A percentile compares a stretch with the other conserved stretches of the same genome.
phyloP scores from a whole-genome alignment of 2,797 vertebrate species.

The Crocidura indochinensis region DNA sequence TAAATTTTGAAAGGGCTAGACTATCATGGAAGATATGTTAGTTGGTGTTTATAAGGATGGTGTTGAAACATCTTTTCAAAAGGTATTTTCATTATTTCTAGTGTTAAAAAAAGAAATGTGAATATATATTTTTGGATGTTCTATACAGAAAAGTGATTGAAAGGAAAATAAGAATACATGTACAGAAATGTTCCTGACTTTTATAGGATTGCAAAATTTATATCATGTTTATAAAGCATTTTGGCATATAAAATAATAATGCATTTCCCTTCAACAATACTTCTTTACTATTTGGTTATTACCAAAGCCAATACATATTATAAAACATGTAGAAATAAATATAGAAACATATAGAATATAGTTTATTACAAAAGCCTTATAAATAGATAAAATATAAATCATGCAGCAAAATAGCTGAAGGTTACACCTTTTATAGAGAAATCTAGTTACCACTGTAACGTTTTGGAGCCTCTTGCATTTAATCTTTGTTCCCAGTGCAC shows the following conservation, averaged over 20 bases:
- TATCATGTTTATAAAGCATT: constrained; percentile 1
- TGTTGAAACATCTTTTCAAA: not conserved
- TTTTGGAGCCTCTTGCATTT: constrained; percentile 6
- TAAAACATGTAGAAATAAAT: not conserved
- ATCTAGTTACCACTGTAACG: not conserved
- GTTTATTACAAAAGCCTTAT: not conserved
- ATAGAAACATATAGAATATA: too few species aligned
- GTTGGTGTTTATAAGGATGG: not conserved
- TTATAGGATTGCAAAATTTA: constrained; percentile 3
- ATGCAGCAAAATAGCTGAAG: not conserved
- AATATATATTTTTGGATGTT: constrained; percentile 11
- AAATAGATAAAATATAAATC: not conserved
- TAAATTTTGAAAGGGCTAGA: too few species aligned
- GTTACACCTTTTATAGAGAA: not conserved
- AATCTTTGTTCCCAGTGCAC: not conserved
- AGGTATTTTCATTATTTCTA: not conserved
- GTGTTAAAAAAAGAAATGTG: not conserved
- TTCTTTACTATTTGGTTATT: constrained; percentile 6
- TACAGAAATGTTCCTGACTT: too few species aligned
- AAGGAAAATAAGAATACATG: too few species aligned
- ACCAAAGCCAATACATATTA: not conserved
- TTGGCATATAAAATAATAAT: constrained; percentile 39
- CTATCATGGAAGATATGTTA: constrained; percentile 5
- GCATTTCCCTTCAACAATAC: not conserved
- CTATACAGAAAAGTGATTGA: constrained; percentile 13